Evolutionary conservation across 2,888 invertebrate species (phyloP), one percentile per base, ranked within the genome.

Genomic region (Aporophyla lueneburgensis): DNA sequence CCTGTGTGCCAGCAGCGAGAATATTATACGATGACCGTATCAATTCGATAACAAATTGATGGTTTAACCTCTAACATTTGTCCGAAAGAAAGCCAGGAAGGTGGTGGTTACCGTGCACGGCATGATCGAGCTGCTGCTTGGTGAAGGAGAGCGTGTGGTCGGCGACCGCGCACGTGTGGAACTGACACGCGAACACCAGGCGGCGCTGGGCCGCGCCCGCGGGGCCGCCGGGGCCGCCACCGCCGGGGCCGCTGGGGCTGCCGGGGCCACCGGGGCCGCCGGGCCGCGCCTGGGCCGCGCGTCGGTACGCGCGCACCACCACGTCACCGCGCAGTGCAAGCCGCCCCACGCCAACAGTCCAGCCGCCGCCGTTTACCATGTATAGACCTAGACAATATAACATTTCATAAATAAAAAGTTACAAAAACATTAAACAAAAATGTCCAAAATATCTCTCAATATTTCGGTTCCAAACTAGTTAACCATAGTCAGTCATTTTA

Each of bases 101-200:
- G 67, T 70, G 68, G 58, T 74, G 71, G 78, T 96, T 96, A 98
- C 98, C 98, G 92, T 98, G 97, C 91, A 98, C 98, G 80, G 98
- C 98, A 89, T 98, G 97, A 95, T 99, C 99, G 87, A 99, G 97
- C 92, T 99, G 99, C 90, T 98, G 98, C 92, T 98, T 98, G 79
- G 98, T 98, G 96, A 99, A 99, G 89, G 98, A 98, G 74, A 99
- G 97, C 80, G 98, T 98, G 95, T 98, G 98, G 93, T 98, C 98
- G 66, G 98, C 97, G 85, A 99, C 98, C 72, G 99, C 99, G 96
- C 99, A 99, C 7, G 99, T 99, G 97, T 99, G 99, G 97, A 99
- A 99, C 97, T 99, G 98, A 93, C 98, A 98, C 69, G 98, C 98
- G 96, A 98, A 99, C 87, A 99, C 97, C n/a, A 98, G 97, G 89